Evolutionary conservation across 2,113 vertebrate genomes (phyloP).

Genomic region (Chaetops frenatus): DNA sequence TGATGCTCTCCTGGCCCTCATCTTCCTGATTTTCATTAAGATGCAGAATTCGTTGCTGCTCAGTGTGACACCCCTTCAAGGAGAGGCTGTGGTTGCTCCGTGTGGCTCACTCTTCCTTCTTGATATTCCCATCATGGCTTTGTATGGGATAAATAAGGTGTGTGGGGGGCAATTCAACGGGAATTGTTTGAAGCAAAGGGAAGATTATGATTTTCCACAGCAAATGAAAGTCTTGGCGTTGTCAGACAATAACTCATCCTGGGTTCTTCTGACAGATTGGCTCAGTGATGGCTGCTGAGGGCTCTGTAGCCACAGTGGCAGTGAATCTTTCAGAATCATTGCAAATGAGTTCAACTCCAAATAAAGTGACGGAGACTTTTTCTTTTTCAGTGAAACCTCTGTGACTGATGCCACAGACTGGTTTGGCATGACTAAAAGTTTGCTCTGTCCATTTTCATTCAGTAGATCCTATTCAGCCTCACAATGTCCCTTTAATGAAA

Average conservation of each 20-base stretch:
- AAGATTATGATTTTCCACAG: conserved; percentile 7
- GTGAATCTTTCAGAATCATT: neutral
- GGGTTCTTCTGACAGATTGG: neutral
- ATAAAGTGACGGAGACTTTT: neutral
- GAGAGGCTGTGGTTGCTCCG: neutral
- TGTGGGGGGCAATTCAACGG: neutral
- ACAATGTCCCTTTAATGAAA: conserved; percentile 31
- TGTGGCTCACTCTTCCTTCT: neutral
- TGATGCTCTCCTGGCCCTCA: neutral
- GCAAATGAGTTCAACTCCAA: neutral
- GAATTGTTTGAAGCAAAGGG: neutral
- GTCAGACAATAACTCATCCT: conserved; percentile 9
- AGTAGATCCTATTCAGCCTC: neutral
- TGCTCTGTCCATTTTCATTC: neutral
- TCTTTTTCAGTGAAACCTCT: neutral
- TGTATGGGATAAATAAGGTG: neutral
- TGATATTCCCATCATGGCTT: neutral
- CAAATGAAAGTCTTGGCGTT: neutral
- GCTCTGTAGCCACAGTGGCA: neutral
- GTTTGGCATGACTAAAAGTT: neutral
- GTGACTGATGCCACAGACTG: conserved; percentile 20
- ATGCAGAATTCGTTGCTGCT: neutral
- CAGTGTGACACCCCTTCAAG: neutral
- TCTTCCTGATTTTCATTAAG: neutral
- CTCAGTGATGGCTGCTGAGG: neutral